Base-by-base conservation (phyloP, 2,888 invertebrate genomes). In the Carabus problematicus region DNA sequence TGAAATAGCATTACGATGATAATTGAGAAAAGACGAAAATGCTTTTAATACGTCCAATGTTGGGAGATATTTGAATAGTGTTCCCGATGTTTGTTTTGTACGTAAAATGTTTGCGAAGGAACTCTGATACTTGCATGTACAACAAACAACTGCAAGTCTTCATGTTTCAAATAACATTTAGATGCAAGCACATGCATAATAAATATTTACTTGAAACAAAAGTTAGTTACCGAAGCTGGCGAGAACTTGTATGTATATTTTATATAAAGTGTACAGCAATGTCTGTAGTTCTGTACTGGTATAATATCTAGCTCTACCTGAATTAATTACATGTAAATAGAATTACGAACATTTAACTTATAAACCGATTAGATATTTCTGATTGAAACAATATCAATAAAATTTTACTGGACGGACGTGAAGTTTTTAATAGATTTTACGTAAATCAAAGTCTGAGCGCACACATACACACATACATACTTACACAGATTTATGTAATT, bases 361-460 rank as follows among this genome's bases (percentile, higher is more conserved):
- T n/a, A 47, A 16, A 16, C 7, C 9, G 16, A 47, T 12, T 16
- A 47, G 12, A 14, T 40, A 58, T 14, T 52, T 14, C 16, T 16
- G 9, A n/a, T 3, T 8, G 39, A 45, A 45, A 45, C n/a, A n/a
- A 2, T n/a, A n/a, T 45, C 6, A 45, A 45, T 12, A 14, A 45
- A 14, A 29, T 6, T 29, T 45, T 6, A 45, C 7, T 45, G 45
- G 45, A 45, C 14, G 45, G 3, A 29, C 29, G n/a, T 16, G 39
- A 62, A 62, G 49, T 18, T 62, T 62, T 62, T 62, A 62, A 62
- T 62, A 45, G 62, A 62, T 29, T 62, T 49, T 29, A 7, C n/a
- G 45, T 47, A 47, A 62, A 42, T 19, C 29, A 29, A 29, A 29
- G 29, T 3, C 29, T 6, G 29, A 2, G 29, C 29, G 2, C 29